Evolutionary conservation across 2,113 vertebrate genomes (phyloP).

Genomic region (Orcinus orca): DNA sequence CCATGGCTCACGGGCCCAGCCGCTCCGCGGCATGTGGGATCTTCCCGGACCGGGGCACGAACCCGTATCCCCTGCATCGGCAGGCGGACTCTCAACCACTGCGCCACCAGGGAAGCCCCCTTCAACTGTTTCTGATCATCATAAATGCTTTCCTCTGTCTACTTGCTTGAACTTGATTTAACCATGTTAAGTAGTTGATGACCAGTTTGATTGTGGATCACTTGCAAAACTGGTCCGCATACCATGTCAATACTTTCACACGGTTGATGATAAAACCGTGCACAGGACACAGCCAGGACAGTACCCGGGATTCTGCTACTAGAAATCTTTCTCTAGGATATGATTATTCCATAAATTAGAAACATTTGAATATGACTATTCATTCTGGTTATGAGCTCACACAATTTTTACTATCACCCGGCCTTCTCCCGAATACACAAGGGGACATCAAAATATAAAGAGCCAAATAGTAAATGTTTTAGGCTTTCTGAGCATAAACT

Average conservation of each 20-base stretch:
- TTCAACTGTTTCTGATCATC: not conserved
- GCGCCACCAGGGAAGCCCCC: too few species aligned
- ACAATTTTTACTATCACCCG: not conserved
- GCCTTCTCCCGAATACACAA: not conserved
- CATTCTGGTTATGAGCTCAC: not conserved
- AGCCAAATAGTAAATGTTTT: not conserved
- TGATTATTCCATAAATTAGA: not conserved
- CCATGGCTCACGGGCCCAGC: too few species aligned
- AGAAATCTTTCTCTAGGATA: not conserved
- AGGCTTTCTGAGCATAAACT: not conserved
- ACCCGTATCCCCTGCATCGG: too few species aligned
- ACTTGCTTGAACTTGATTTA: not conserved
- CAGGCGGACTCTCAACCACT: too few species aligned
- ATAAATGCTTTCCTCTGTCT: not conserved
- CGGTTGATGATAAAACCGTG: not conserved
- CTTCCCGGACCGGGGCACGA: too few species aligned
- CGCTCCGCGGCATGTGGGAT: too few species aligned
- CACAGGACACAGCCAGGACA: not conserved
- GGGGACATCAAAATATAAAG: not conserved
- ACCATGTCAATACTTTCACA: not conserved
- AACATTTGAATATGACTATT: not conserved
- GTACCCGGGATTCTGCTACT: not conserved
- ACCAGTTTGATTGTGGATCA: not conserved
- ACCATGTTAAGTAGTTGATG: not conserved
- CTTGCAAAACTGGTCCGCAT: not conserved